Evolutionary conservation across 2,113 vertebrate genomes (phyloP), one percentile per base, ranked within the genome.

Genomic region (Dunckerocampus dactyliophorus): DNA sequence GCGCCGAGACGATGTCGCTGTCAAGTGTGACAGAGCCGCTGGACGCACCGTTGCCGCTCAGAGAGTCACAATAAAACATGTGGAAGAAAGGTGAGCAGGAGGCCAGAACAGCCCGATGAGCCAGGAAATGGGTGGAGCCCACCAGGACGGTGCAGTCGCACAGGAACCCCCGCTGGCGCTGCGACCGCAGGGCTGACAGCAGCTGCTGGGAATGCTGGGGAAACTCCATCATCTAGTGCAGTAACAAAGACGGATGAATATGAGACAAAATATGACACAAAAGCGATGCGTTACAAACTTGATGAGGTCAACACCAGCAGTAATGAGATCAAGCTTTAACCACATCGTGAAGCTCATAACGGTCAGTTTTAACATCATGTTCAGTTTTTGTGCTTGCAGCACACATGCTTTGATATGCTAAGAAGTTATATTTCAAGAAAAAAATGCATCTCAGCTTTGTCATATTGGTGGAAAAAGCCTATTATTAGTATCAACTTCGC

Each of bases 11-110:
- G 10, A 98, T 98, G 78, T 98, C 94, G 0, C 87, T 91, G 83
- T 95, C 95, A 1, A 98, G 89, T 3, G 90, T 90, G 57, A 97
- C 93, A 14, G 89, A 88, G 77, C 87, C 76, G 47, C 68, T 82
- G n/a, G 54, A 64, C 24, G 75, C 74, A 28, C 62, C 52, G 6
- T 52, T 59, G 55, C 89, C 90, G 57, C 89, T 78, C 0, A 82
- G 84, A 46, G 92, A 88, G 57, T 97, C 95, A 1, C 93, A 93
- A 85, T 94, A 97, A 71, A 95, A 96, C 87, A 97, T 95, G 86
- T 95, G 94, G 84, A 98, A 98, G 81, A 96, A 98, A 0, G 95
- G 91, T 11, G 94, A 95, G 85, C 93, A 97, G 72, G 95, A 94
- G 8, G 95, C 94, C 79, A 98, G 85, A 5, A 98, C 93, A 0